Evolutionary conservation across 2,888 invertebrate genomes (phyloP), one percentile per base, ranked within the genome.

Genomic region (Reticulitermes lucifugus): DNA sequence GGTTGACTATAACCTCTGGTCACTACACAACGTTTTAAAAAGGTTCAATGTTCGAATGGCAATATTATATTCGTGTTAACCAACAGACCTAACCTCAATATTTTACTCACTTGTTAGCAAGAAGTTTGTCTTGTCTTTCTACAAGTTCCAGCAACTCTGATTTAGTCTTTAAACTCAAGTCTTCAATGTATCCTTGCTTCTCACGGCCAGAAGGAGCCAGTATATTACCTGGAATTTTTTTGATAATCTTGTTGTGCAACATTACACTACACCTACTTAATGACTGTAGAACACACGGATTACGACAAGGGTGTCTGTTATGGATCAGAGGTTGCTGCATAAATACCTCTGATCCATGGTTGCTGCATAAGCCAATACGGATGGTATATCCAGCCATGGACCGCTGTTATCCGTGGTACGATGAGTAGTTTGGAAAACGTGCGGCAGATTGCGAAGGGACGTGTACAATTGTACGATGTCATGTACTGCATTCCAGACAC

Each of bases 101-200:
- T 83, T 81, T 84, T 86, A 89, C 89, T 86, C 89, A 91, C 91
- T 89, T 91, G 87, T 91, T 91, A 5, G 87, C 86, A 55, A 94
- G 88, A 60, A 94, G 90, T 89, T 93, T 93, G 73, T 91, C 88
- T 89, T 94, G 94, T 73, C 94, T 91, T 80, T 93, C 92, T 81
- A 92, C 89, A 59, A 94, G 89, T 88, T 94, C 94, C 59, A 90
- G 82, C 46, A 94, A 89, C 89, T 94, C 93, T 70, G 90, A 88
- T 86, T 91, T 90, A 25, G 90, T 90, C 90, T 92, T 93, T 0
- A 90, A 89, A 18, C 91, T 89, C 83, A 94, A 89, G 89, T 93
- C 90, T 14, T 91, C 91, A 29, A 93, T 91, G 89, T 92, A 93
- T 9, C 93, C 93, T 88, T 93, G 93, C 70, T 91, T 89, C 89